A percentile compares a stretch with the other conserved stretches of the same genome.
Conservation (phyloP, 2,113 vertebrate genomes). For the Nesogale talazaci region DNA sequence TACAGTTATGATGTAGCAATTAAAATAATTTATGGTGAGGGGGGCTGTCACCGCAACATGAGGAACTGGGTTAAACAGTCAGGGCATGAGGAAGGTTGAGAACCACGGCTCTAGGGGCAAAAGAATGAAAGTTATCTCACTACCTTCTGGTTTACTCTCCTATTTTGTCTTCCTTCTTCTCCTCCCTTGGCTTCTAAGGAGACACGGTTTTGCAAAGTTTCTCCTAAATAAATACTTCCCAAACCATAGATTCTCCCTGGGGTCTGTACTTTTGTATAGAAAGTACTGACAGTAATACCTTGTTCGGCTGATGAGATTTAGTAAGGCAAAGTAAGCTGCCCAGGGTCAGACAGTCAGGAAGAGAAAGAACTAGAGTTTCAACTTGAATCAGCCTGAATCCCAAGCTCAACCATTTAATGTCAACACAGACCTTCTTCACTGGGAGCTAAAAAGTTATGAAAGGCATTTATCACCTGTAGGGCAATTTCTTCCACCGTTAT, state of each 20-base stretch:
- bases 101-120: neutral
- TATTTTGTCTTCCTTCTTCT: neutral
- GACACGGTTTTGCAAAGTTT: neutral
- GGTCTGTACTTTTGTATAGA: slow-evolving; percentile 59
- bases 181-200: neutral
- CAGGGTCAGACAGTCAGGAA: slow-evolving; percentile 24
- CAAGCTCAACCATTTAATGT: neutral
- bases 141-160: neutral
- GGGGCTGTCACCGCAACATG: too few species aligned
- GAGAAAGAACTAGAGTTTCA: too few species aligned
- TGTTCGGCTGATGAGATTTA: slow-evolving; percentile 66
- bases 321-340: slow-evolving; percentile 14
- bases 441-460: neutral
- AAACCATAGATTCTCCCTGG: slow-evolving; percentile 54
- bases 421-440: neutral
- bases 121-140: neutral
- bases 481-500: neutral
- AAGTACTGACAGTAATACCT: slow-evolving; percentile 27
- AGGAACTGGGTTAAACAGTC: too few species aligned
- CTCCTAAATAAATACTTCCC: slow-evolving; percentile 14
- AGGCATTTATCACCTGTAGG: neutral
- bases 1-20: too few species aligned
- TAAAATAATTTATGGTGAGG: too few species aligned
- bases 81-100: too few species aligned
- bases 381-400: neutral